Evolutionary conservation across 2,797 vertebrate genomes (phyloP).

Genomic region (Gambusia yucatana): DNA sequence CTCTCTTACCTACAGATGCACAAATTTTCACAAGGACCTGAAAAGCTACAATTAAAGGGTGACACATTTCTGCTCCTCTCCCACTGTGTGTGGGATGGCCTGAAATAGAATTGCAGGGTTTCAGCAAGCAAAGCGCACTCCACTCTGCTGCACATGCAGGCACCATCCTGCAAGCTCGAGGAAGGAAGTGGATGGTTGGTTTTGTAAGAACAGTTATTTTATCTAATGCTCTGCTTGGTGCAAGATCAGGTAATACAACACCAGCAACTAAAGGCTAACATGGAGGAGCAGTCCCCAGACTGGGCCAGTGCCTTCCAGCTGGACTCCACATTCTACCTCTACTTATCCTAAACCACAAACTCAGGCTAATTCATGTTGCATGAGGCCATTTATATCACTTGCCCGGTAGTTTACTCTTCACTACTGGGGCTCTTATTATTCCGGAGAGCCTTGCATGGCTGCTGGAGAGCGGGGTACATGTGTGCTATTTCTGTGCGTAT

Average conservation of each 20-base stretch:
- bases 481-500: constrained; percentile 51
- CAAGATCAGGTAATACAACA: constrained; percentile 15
- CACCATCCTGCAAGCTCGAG: constrained; percentile 43
- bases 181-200: constrained; percentile 48
- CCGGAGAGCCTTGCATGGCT: constrained; percentile 38
- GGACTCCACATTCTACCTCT: constrained; percentile 28
- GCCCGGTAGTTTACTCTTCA: constrained; percentile 67
- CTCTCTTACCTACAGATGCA: constrained; percentile 74
- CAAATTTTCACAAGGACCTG: constrained; percentile 71
- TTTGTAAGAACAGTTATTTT: constrained; percentile 25
- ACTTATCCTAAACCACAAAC: constrained; percentile 57
- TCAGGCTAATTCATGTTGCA: constrained; percentile 61
- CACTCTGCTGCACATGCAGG: constrained; percentile 38
- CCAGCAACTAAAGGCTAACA: constrained; percentile 4
- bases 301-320: constrained; percentile 39
- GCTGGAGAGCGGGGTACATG: constrained; percentile 28
- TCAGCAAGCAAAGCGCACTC: constrained; percentile 71
- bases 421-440: constrained; percentile 56
- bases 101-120: constrained; percentile 80
- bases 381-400: constrained; percentile 60
- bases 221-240: constrained; percentile 29
- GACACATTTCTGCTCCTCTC: constrained; percentile 79
- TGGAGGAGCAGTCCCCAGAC: constrained; percentile 27
- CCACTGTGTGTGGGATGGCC: constrained; percentile 80
- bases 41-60: constrained; percentile 82